Evolutionary conservation across 2,797 vertebrate species (phyloP).

Genomic region (Nyctalus aviator): DNA sequence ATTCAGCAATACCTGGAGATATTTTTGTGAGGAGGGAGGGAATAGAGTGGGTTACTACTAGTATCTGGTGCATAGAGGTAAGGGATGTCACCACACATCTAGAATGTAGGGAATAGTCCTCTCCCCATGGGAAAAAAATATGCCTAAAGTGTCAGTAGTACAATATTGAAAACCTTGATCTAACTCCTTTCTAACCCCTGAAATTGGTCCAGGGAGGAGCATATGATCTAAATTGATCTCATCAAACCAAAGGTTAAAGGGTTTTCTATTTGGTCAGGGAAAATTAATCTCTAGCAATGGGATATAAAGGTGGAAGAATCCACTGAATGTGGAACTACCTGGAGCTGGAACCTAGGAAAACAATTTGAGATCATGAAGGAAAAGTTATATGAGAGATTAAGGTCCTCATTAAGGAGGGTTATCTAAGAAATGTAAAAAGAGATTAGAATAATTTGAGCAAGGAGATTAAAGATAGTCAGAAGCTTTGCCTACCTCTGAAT

Average conservation of each 20-base stretch:
- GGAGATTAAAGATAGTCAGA: not conserved
- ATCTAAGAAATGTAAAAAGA: not conserved
- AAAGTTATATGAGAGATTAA: not conserved
- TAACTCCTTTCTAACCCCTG: not conserved
- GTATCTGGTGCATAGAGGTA: not conserved
- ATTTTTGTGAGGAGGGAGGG: not conserved
- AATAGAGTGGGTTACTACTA: not conserved
- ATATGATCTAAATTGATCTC: not conserved
- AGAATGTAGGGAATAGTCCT: not conserved
- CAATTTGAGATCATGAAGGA: not conserved
- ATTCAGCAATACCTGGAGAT: not conserved
- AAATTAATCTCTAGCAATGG: not conserved
- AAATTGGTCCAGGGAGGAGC: not conserved
- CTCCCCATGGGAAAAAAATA: not conserved
- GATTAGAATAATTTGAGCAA: not conserved
- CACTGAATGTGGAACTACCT: not conserved
- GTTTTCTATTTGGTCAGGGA: not conserved
- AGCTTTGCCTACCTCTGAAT: not conserved
- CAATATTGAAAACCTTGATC: not conserved
- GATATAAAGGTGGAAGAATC: not conserved
- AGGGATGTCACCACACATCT: not conserved
- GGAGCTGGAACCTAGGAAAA: not conserved
- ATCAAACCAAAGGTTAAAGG: not conserved
- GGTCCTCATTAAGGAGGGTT: not conserved
- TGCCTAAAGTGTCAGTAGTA: not conserved